These are phyloP conservation scores for Pangasianodon hypophthalmus DNA, from an alignment of 2,113 vertebrate species.

Conservation along the genomic window DNA sequence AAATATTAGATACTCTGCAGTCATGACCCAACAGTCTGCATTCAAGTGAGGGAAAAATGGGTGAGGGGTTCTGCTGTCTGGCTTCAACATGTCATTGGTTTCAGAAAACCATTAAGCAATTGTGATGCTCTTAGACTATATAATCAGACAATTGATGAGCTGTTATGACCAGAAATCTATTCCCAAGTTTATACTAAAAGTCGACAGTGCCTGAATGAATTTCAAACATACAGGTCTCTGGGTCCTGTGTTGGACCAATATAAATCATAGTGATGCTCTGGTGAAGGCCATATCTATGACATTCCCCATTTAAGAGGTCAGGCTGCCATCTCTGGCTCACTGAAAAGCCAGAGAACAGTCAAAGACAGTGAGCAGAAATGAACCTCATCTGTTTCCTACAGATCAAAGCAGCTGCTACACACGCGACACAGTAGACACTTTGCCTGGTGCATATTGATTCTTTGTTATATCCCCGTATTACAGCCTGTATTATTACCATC, in stretches of 20 bases:
- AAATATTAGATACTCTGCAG: neutral
- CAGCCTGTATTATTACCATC: neutral
- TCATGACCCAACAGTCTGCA: neutral
- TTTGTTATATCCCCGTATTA: slow-evolving; percentile 22
- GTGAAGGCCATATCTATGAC: slow-evolving; percentile 15
- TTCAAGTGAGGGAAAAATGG: neutral
- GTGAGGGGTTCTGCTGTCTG: neutral
- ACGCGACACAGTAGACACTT: neutral
- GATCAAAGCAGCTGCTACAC: slow-evolving; percentile 34
- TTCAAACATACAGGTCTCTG: neutral
- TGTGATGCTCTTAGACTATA: neutral
- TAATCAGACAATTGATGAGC: slow-evolving; percentile 9
- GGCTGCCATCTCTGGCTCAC: slow-evolving; percentile 7
- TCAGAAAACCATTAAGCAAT: neutral
- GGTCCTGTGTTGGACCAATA: neutral
- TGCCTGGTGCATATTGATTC: neutral
- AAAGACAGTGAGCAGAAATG: slow-evolving; percentile 1
- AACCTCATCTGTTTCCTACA: slow-evolving; percentile 23
- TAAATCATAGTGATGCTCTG: slow-evolving; percentile 17
- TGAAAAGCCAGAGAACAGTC: slow-evolving; percentile 7
- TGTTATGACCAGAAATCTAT: neutral
- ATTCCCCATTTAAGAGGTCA: neutral
- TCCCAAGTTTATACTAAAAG: neutral
- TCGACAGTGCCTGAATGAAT: neutral
- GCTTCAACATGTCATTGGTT: neutral